These are phyloP conservation scores for Acanthurus lineatus DNA, from an alignment of 2,797 vertebrate species.

Conservation along the genomic window DNA sequence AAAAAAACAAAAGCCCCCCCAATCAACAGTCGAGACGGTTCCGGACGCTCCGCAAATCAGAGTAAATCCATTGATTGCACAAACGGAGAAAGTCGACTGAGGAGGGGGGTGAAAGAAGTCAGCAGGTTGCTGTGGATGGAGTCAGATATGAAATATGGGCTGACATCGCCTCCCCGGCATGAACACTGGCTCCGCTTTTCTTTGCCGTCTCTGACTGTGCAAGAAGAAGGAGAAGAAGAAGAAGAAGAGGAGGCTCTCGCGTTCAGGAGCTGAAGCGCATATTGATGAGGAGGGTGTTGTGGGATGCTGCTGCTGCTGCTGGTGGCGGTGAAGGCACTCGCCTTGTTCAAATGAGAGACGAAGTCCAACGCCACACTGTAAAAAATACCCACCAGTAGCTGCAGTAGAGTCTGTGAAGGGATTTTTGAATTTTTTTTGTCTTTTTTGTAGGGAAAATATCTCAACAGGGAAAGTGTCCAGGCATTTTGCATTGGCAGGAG, in stretches of 20 bases:
- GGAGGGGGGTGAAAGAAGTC: slow-evolving; percentile 51
- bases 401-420: neutral
- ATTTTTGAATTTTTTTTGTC: neutral
- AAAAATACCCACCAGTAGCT: slow-evolving; percentile 57
- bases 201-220: slow-evolving; percentile 45
- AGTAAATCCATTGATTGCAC: slow-evolving; percentile 75
- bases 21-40: slow-evolving; percentile 55
- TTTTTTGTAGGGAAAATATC: too few relatives aligned
- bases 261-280: slow-evolving; percentile 71
- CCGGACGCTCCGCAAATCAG: slow-evolving; percentile 59
- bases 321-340: slow-evolving; percentile 69
- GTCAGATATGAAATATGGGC: slow-evolving; percentile 53
- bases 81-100: slow-evolving; percentile 56
- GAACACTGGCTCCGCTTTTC: slow-evolving; percentile 41
- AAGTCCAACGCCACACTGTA: slow-evolving; percentile 72
- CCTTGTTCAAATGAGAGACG: slow-evolving; percentile 67
- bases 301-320: slow-evolving; percentile 57
- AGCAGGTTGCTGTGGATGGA: slow-evolving; percentile 55
- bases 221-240: neutral
- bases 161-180: slow-evolving; percentile 63
- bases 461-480: too few relatives aligned
- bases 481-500: too few relatives aligned
- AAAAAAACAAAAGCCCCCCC: slow-evolving; percentile 19
- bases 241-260: slow-evolving; percentile 11
- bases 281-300: slow-evolving; percentile 70